Evolutionary conservation across 1,140 invertebrate genomes (phyloP).

Genomic region (Diachasma alloeum): DNA sequence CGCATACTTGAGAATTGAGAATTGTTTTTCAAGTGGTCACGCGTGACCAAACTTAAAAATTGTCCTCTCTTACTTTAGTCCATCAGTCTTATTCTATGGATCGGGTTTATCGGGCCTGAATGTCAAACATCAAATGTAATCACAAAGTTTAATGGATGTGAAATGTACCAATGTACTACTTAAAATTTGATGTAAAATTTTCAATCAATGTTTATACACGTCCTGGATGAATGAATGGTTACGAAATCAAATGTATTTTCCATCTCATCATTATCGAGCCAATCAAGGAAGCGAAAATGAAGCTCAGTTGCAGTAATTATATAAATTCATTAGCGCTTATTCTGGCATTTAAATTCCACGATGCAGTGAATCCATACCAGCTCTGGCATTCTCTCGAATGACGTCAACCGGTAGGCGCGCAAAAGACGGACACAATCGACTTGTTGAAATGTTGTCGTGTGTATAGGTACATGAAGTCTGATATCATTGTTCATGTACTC

Average conservation of each 20-base stretch:
- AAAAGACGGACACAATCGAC: neutral
- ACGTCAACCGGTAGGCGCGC: conserved; percentile 2
- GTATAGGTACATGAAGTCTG: neutral
- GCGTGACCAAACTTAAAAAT: too few relatives aligned
- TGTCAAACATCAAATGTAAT: too few relatives aligned
- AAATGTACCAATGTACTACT: too few relatives aligned
- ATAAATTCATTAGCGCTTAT: neutral
- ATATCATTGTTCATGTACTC: neutral
- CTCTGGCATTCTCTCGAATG: conserved; percentile 12
- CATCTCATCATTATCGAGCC: neutral
- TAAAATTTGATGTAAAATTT: too few relatives aligned
- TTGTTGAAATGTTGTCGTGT: neutral
- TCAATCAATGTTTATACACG: too few relatives aligned
- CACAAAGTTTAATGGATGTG: too few relatives aligned
- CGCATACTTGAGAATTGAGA: too few relatives aligned
- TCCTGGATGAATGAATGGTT: neutral
- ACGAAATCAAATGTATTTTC: neutral
- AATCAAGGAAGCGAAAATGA: neutral
- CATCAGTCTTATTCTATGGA: too few relatives aligned
- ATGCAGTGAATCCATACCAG: neutral
- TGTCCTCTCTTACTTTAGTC: too few relatives aligned
- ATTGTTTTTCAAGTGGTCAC: too few relatives aligned
- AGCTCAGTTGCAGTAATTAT: neutral
- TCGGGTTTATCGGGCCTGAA: too few relatives aligned
- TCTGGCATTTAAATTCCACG: neutral